Base-by-base conservation (phyloP, 1,140 invertebrate species). In the Diorhabda sublineata region DNA sequence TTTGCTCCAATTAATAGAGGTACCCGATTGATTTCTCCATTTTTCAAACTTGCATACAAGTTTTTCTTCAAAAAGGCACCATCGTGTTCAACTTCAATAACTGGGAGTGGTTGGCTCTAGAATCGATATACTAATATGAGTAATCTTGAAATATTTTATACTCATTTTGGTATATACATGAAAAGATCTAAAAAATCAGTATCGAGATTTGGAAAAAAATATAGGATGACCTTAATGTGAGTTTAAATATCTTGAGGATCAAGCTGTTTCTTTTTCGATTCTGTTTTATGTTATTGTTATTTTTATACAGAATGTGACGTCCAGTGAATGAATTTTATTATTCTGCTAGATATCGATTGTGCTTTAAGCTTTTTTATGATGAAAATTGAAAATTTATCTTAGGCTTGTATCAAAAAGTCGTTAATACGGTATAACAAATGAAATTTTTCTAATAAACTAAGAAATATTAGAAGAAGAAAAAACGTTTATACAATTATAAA, bases 1-100 rank as follows among this genome's bases (percentile, higher is more conserved):
- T 75, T 76, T n/a, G 52, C 61, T 45, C 76, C 75, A 63, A 78
- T 68, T 8, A 78, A 67, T 44, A 74, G 67, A 5, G 76, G 69
- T 41, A 76, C 67, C 45, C 74, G 65, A 58, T 72, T 72, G 52
- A 73, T 71, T 8, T 73, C 67, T 63, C 75, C 76, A 5, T 66
- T 58, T n/a, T 58, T 52, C 43, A 78, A 68, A 4, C 67, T 44
- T 70, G 73, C 68, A 42, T 75, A 76, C 67, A 70, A 71, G 8
- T 68, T 69, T 8, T 74, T 57, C 3, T 70, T 75, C 8, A 76
- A 67, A 41, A 75, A 68, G 41, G 76, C 76, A 8, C 68, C 71
- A 6, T 68, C 67, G 65, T 74, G 69, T 52, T 69, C 59, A 3
- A 66, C 58, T 67, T 78, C 76, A 1, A 78, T 44, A 43, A 73